Evolutionary conservation across 2,888 invertebrate species (phyloP), one percentile per base, ranked within the genome.

Genomic region (Tigriopus californicus): DNA sequence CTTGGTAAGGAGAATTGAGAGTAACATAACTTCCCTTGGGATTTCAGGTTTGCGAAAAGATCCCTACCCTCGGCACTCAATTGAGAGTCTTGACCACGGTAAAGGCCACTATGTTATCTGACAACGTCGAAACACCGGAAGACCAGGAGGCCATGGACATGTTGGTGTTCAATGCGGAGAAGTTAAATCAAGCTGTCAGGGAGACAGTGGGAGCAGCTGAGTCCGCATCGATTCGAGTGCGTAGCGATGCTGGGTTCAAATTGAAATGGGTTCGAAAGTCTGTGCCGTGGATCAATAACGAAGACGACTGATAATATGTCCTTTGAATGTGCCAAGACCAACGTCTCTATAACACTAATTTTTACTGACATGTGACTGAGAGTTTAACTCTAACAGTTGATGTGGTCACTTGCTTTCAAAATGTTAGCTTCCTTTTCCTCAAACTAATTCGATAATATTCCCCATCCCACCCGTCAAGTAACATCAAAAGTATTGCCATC

Each of bases 61-160:
- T 61, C 12, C 61, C 61, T 2, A 61, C 61, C 20, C 41, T 61
- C 44, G 61, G 61, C 15, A 61, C 61, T 8, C 61, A 61, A 51
- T 44, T 61, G 20, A 25, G 58, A 42, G 58, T 61, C n/a, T 41
- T 61, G 42, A 49, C 58, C 15, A 61, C 61, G 6, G 61, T 61
- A 20, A 61, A 61, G 57, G 61, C 61, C 24, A 61, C 61, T 6
- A 61, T 61, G 61, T 49, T 61, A 51, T 57, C 58, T 1, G 33
- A 47, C n/a, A 58, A 47, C 33, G 49, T 58, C 94, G 94, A 91
- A 66, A 89, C 95, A 46, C 97, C 98, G 70, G 98, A 98, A 72
- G 98, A 98, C 72, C 89, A 94, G 67, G 98, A 98, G 73, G 98
- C 98, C 12, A 98, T 98, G 2, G 97, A 99, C 71, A 98, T 98